Conservation (phyloP, 2,888 invertebrate species). For the Lasioglossum zephyrum region DNA sequence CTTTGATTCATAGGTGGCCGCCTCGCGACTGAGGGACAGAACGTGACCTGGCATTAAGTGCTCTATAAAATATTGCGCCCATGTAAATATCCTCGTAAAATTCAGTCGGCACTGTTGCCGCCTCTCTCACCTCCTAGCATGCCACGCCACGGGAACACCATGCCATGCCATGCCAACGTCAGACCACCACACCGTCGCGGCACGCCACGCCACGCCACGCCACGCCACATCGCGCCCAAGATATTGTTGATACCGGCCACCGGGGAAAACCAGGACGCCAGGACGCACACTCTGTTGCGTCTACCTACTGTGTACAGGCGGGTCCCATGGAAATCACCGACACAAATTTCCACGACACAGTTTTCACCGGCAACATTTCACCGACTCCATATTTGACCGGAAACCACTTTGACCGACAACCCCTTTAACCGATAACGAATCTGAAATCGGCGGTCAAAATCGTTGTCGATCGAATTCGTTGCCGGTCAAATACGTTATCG, state of each 20-base stretch:
- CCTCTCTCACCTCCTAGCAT: constrained; percentile 40
- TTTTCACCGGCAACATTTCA: too few species aligned
- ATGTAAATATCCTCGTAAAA: constrained; percentile 83
- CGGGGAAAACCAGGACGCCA: constrained; percentile 60
- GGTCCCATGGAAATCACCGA: not conserved
- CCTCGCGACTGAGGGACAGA: constrained; percentile 71
- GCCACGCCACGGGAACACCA: constrained; percentile 12
- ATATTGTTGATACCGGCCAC: constrained; percentile 30
- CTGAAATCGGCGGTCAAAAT: too few species aligned
- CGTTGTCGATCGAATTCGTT: too few species aligned
- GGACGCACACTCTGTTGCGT: constrained; percentile 65
- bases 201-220: not conserved
- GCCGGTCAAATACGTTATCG: too few species aligned
- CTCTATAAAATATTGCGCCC: constrained; percentile 82
- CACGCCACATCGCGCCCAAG: constrained; percentile 17
- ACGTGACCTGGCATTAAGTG: constrained; percentile 84
- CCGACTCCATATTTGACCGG: too few species aligned
- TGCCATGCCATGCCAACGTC: not conserved
- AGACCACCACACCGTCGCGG: not conserved
- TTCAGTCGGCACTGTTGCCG: constrained; percentile 73
- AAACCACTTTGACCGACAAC: too few species aligned
- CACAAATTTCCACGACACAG: too few species aligned
- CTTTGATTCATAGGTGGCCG: constrained; percentile 81
- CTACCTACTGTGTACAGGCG: constrained; percentile 7
- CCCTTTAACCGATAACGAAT: too few species aligned